Percentiles rank a stretch among this genome's conserved stretches.
Evolutionary conservation across 2,888 invertebrate species (phyloP).

Genomic region (Agrotis segetum): DNA sequence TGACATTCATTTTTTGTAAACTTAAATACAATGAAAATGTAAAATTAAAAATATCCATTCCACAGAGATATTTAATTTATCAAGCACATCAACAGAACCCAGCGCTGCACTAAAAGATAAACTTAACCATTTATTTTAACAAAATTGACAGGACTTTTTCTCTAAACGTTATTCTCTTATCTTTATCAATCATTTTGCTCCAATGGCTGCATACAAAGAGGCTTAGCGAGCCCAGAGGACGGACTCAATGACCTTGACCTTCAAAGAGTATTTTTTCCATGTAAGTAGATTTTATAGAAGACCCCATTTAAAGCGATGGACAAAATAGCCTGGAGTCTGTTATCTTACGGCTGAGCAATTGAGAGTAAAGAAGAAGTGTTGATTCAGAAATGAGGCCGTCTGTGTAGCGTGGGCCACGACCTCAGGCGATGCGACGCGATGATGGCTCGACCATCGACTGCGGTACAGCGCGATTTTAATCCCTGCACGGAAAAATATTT

Average conservation of each 20-base stretch:
- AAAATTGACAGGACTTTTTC: constrained; percentile 69
- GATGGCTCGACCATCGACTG: too few relatives aligned
- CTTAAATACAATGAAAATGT: not conserved
- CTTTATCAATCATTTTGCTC: constrained; percentile 77
- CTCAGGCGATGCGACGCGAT: not conserved
- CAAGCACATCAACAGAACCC: constrained; percentile 16
- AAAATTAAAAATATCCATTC: not conserved
- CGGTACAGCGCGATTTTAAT: too few relatives aligned
- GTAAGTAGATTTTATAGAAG: constrained; percentile 54
- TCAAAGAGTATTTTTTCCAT: constrained; percentile 59
- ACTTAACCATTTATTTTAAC: constrained; percentile 49
- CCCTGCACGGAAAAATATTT: too few relatives aligned
- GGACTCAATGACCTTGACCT: constrained; percentile 53
- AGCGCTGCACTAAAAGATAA: too few relatives aligned
- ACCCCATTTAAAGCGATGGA: constrained; percentile 32
- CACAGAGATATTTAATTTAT: constrained; percentile 1
- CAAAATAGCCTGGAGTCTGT: constrained; percentile 41
- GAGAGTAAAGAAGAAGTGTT: constrained; percentile 45
- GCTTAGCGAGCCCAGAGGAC: constrained; percentile 46
- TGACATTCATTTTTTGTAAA: too few relatives aligned
- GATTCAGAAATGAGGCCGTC: constrained; percentile 11
- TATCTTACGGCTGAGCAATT: constrained; percentile 52
- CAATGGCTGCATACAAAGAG: constrained; percentile 72
- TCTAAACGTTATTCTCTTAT: constrained; percentile 66
- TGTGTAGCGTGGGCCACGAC: not conserved